phyloP scores from a whole-genome alignment of 2,797 vertebrate species.

The Onychomys arenicola region DNA sequence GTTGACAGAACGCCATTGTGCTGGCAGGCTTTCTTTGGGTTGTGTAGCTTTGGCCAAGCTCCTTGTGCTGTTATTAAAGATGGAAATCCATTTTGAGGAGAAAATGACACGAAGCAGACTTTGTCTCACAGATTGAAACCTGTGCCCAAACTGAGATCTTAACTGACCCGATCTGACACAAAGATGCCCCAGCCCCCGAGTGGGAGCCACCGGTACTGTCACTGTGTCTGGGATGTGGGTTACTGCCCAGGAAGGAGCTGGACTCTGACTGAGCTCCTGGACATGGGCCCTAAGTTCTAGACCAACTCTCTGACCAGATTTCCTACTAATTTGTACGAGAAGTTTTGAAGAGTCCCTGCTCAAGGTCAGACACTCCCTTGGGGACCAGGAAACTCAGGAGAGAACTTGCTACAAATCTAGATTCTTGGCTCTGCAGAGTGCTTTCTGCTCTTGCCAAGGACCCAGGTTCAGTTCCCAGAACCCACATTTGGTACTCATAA shows the following conservation, averaged over 20 bases:
- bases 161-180: neutral
- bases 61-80: slow-evolving; percentile 26
- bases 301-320: neutral
- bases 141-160: slow-evolving; percentile 2
- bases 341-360: neutral
- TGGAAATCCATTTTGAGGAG: neutral
- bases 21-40: neutral
- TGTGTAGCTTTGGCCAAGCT: neutral
- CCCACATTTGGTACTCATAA: neutral
- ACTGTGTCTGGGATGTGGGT: neutral
- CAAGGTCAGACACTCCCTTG: neutral
- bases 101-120: slow-evolving; percentile 42
- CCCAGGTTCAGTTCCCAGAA: neutral
- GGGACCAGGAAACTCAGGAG: neutral
- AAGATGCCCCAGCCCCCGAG: neutral
- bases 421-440: neutral
- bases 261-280: neutral
- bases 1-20: neutral
- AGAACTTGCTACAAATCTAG: neutral
- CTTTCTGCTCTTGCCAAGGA: neutral
- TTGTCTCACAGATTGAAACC: neutral
- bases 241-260: neutral
- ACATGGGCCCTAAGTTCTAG: neutral
- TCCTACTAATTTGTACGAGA: neutral
- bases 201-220: neutral